These are phyloP conservation scores for Drosophila siamana DNA, from an alignment of 2,888 invertebrate genomes.

Conservation along the genomic window DNA sequence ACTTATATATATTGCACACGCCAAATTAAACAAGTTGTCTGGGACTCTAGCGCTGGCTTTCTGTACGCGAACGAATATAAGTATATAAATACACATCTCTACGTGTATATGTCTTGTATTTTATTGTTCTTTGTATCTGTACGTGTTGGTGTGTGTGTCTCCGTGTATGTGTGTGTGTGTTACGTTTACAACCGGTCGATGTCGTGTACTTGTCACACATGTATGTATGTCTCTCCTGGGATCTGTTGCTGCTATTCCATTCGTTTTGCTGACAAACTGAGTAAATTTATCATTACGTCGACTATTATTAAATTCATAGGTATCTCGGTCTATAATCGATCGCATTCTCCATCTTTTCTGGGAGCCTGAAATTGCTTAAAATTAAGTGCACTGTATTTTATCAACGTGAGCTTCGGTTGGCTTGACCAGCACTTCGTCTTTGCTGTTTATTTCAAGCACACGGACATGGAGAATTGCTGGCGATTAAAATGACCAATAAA, in stretches of 20 bases:
- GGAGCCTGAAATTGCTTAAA: background rate
- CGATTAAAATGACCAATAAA: slow-evolving; percentile 62
- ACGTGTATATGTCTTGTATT: slow-evolving; percentile 31
- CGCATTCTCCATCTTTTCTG: background rate
- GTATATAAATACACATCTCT: slow-evolving; percentile 19
- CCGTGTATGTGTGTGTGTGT: slow-evolving; percentile 21
- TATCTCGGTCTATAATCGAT: background rate
- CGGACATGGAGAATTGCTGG: slow-evolving; percentile 9
- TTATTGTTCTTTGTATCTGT: slow-evolving; percentile 7
- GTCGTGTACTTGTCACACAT: slow-evolving; percentile 36
- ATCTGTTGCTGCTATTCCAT: slow-evolving; percentile 1
- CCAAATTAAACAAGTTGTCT: slow-evolving; percentile 56
- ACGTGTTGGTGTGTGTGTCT: background rate
- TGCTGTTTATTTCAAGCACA: slow-evolving; percentile 3
- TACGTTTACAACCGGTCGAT: slow-evolving; percentile 65
- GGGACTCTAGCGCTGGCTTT: slow-evolving; percentile 22
- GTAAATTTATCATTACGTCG: slow-evolving; percentile 2
- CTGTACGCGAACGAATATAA: slow-evolving; percentile 1
- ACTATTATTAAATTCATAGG: background rate
- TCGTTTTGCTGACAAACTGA: background rate
- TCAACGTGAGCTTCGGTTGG: slow-evolving; percentile 9
- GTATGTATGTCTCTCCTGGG: background rate
- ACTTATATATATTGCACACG: slow-evolving; percentile 62
- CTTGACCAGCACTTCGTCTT: slow-evolving; percentile 3
- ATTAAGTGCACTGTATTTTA: background rate